Evolutionary conservation across 2,888 invertebrate species (phyloP), one percentile per base, ranked within the genome.

Genomic region (Sisyra terminalis): DNA sequence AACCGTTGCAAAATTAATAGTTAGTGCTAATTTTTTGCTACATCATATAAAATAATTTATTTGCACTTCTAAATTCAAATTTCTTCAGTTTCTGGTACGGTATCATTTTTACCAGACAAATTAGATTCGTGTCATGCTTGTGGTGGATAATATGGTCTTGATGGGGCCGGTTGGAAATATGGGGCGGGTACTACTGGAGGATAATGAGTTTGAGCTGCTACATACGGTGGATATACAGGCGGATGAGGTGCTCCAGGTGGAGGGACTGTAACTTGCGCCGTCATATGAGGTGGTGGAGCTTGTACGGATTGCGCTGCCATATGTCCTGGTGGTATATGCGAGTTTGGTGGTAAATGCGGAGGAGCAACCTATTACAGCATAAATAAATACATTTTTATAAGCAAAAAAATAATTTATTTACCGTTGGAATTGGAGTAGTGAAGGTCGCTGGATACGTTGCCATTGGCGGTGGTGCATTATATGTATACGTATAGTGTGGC

Each of bases 221-320:
- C 51, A 44, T 61, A 61, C 8, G 65, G 63, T 1, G 64, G 51
- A 40, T 57, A 54, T 11, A 66, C 64, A n/a, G 61, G 60, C 0
- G 62, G 50, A 48, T 66, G 70, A 34, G 67, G 63, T 1, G 66
- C 61, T 1, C 65, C 61, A 47, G 69, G 66, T 2, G 69, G 42
- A 44, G 47, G 34, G 11, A 14, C 36, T 29, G 50, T 44, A 8
- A 52, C 42, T 11, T 32, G 41, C 17, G 34, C 16, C 10, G 41
- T 30, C 18, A 41, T 17, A 41, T 41, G 41, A 34, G 34, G 34
- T 34, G 41, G 34, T 17, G 41, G 41, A 8, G 34, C 17, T 32
- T 32, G 13, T 17, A 15, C 29, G 4, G 38, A 18, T 9, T 17
- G 11, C 13, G 17, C 18, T 10, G 3, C 16, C 11, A 30, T 4